Conservation (phyloP, 1,140 invertebrate species). For the Nasonia longicornis region DNA sequence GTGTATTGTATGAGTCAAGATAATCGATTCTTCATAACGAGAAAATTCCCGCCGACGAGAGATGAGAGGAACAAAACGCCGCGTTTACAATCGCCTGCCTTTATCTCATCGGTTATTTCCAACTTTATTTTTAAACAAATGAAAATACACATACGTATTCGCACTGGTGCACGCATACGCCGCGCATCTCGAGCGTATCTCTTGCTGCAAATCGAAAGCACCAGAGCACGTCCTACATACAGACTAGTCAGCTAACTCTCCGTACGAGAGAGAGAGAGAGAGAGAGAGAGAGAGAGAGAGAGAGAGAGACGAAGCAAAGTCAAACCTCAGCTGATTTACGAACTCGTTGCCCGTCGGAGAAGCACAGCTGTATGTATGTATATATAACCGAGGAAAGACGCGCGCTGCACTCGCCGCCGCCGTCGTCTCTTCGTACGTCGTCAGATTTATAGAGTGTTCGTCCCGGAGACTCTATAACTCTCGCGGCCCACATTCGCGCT, state of each 20-base stretch:
- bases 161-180: too few relatives aligned
- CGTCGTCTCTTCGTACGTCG: neutral
- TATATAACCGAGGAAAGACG: constrained; percentile 26
- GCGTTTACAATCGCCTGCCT: too few relatives aligned
- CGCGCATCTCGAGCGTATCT: neutral
- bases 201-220: neutral
- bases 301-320: constrained; percentile 4
- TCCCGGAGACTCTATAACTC: constrained; percentile 57
- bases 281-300: neutral
- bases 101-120: too few relatives aligned
- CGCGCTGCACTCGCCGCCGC: neutral
- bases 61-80: too few relatives aligned
- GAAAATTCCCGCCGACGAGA: too few relatives aligned
- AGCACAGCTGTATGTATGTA: constrained; percentile 35
- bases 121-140: too few relatives aligned
- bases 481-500: constrained; percentile 17
- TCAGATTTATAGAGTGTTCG: constrained; percentile 64
- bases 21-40: too few relatives aligned
- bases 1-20: too few relatives aligned
- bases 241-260: neutral
- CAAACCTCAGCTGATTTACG: constrained; percentile 60
- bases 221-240: neutral
- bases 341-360: constrained; percentile 55
- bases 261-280: too few relatives aligned
- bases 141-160: too few relatives aligned